phyloP scores from a whole-genome alignment of 1,140 invertebrate genomes.

The Lepidurus packardi region DNA sequence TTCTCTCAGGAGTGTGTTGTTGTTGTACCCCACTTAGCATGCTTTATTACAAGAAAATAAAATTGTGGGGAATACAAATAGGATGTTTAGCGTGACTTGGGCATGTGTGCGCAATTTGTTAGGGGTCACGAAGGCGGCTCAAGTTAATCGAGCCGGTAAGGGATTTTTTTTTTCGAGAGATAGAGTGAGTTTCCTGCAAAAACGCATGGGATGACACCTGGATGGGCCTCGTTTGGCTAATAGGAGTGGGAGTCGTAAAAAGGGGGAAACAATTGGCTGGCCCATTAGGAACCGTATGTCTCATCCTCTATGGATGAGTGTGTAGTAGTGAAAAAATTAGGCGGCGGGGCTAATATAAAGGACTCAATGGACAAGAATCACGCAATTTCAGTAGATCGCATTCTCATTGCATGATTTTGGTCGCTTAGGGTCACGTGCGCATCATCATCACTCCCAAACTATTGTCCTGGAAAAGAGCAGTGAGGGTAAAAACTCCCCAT shows the following conservation, averaged over 20 bases:
- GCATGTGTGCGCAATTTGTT: slow-evolving; percentile 8
- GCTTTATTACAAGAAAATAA: not conserved
- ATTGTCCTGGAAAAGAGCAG: not conserved
- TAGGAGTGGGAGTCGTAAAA: not conserved
- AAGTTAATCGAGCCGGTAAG: not conserved
- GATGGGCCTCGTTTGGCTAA: slow-evolving; percentile 15
- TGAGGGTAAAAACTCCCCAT: not conserved
- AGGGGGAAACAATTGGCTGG: not conserved
- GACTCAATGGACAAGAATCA: slow-evolving; percentile 8
- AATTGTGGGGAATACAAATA: not conserved
- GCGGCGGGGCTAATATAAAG: not conserved
- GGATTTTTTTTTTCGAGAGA: not conserved
- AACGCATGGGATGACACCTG: slow-evolving; percentile 9
- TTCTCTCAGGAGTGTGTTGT: not conserved
- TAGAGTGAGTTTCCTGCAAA: not conserved
- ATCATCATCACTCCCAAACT: slow-evolving; percentile 15
- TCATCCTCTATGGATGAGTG: not conserved
- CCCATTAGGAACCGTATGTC: slow-evolving; percentile 7
- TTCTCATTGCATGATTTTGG: not conserved
- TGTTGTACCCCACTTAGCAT: too few relatives aligned
- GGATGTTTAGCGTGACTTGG: not conserved
- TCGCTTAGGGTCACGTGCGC: slow-evolving; percentile 8
- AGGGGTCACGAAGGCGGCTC: not conserved
- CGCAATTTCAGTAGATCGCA: not conserved
- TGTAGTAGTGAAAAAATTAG: slow-evolving; percentile 14